Percentiles rank a stretch among this genome's conserved stretches.
These are phyloP conservation scores for Ispidina picta DNA, from an alignment of 2,797 vertebrate genomes.

Conservation along the genomic window DNA sequence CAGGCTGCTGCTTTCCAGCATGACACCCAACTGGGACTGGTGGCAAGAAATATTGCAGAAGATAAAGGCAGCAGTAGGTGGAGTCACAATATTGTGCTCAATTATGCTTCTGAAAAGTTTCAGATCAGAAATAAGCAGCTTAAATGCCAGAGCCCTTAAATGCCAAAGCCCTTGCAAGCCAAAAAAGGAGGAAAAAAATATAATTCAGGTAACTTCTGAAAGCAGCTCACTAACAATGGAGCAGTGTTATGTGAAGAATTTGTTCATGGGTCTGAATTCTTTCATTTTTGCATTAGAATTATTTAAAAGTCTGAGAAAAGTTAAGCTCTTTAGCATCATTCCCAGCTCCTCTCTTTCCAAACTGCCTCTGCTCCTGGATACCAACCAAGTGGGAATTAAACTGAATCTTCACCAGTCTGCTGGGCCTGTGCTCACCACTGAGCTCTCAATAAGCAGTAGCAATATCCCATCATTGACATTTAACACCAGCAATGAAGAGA, in stretches of 20 bases:
- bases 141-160: not conserved
- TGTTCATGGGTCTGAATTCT: not conserved
- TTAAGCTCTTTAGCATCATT: not conserved
- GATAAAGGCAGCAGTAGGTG: not conserved
- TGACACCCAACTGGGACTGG: no score
- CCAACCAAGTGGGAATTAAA: not conserved
- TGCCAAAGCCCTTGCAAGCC: not conserved
- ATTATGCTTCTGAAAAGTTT: conserved; percentile 27
- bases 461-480: not conserved
- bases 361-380: not conserved
- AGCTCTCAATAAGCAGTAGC: not conserved
- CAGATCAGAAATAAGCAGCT: conserved; percentile 40
- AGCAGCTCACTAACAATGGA: no score
- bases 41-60: no score
- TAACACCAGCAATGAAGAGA: not conserved
- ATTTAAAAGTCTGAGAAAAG: not conserved
- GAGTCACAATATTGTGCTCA: not conserved
- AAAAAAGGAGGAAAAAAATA: not conserved
- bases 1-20: no score
- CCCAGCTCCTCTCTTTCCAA: not conserved
- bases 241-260: not conserved
- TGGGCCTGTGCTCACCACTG: not conserved
- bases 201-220: no score
- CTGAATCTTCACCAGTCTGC: not conserved
- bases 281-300: not conserved